Conservation (phyloP, 35 echinoderm and acorn worm species). For the Amphiura filiformis region DNA sequence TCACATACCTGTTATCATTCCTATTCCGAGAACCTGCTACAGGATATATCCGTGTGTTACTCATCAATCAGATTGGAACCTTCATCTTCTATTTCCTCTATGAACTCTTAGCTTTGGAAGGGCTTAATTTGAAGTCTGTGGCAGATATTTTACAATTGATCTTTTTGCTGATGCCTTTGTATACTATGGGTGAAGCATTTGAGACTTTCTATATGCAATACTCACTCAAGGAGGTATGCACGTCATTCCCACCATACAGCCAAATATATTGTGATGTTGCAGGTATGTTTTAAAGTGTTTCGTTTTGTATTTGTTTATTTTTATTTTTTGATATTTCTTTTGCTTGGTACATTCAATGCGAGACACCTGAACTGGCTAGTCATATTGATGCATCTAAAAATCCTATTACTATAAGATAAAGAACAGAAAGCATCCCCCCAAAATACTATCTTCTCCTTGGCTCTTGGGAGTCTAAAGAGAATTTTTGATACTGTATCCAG, state of each 20-base stretch:
- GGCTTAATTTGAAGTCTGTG: conserved; percentile 41
- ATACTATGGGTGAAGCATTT: conserved; percentile 58
- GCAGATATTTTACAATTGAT: conserved; percentile 47
- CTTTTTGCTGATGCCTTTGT: conserved; percentile 68
- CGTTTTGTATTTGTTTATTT: no score
- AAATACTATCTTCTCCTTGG: no score
- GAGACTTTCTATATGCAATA: conserved; percentile 64
- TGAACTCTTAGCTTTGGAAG: conserved; percentile 51
- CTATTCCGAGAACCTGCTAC: conserved; percentile 65
- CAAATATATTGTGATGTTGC: conserved; percentile 38
- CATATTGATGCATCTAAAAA: no score
- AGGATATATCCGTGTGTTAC: conserved; percentile 56
- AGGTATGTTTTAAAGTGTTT: conserved; percentile 30
- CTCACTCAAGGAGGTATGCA: conserved; percentile 37
- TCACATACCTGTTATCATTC: conserved; percentile 81
- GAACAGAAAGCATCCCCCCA: no score
- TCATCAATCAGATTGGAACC: conserved; percentile 57
- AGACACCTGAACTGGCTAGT: no score
- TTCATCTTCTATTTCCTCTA: conserved; percentile 53
- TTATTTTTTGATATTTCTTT: no score
- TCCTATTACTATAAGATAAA: no score
- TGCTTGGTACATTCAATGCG: no score
- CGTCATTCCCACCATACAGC: conserved; percentile 48
- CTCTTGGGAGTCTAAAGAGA: no score
- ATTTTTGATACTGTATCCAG: no score